Evolutionary conservation across 1,140 invertebrate genomes (phyloP), one percentile per base, ranked within the genome.

Genomic region (Pseudomyrmex flavicornis): DNA sequence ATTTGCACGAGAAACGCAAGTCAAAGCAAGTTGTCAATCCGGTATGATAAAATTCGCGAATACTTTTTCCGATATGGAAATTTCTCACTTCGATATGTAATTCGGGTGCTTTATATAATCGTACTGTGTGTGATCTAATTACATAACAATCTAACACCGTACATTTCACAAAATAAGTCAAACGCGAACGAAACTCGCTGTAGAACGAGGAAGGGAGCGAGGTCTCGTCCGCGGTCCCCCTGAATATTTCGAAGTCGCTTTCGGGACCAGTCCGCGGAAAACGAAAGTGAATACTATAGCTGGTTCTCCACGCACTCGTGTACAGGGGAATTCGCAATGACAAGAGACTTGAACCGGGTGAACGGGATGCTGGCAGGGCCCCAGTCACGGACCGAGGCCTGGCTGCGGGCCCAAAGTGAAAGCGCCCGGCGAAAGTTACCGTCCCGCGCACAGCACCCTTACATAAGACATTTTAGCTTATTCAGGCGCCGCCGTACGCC

Each of bases 351-450:
- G n/a, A 68, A 83, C 50, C 84, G 77, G 93, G 93, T 93, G 92
- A 93, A 93, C 92, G 92, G 92, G 92, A 93, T 92, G 92, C 91
- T 92, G 92, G 89, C 82, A 83, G 88, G 35, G 68, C 75, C 82
- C 83, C 59, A 85, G 85, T 89, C 85, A 86, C 84, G 86, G 91
- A 83, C 73, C 88, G 68, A 84, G 54, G 75, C 50, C 76, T 88
- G 89, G 75, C 84, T 59, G 82, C 83, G 75, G 85, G 88, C 82
- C 88, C 82, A 83, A 88, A 94, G 93, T 94, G 93, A 94, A 94
- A 94, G 93, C 93, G 89, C 84, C 86, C 89, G 90, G 93, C 92
- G 93, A 94, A 94, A 94, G 93, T 93, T 92, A 87, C 76, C 46
- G 75, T 82, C 91, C 76, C 90, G 90, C 92, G 85, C 65, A 54